These are phyloP conservation scores for Hypomecis atomaria DNA, from an alignment of 2,888 invertebrate genomes.

Conservation along the genomic window DNA sequence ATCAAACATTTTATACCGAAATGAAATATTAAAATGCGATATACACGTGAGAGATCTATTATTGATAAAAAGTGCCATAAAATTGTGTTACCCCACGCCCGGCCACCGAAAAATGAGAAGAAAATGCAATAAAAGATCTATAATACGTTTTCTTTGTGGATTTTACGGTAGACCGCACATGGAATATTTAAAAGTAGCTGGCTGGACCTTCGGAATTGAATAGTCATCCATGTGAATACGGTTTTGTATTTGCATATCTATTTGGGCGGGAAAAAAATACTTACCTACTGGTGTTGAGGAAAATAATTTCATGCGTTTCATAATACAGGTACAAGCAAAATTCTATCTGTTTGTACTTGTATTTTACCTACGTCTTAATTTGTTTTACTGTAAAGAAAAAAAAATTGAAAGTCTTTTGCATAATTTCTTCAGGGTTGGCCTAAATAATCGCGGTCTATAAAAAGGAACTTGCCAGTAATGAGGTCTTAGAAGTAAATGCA, in stretches of 20 bases:
- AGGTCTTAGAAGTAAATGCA: conserved; percentile 42
- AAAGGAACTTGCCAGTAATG: conserved; percentile 19
- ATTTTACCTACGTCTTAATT: too few species aligned
- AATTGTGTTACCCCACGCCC: conserved; percentile 51
- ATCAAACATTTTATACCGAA: conserved; percentile 28
- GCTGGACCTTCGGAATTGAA: conserved; percentile 72
- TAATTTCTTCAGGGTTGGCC: not conserved
- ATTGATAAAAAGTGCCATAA: conserved; percentile 71
- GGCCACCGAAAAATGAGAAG: conserved; percentile 64
- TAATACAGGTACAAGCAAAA: too few species aligned
- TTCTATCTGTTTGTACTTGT: too few species aligned
- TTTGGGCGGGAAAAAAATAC: conserved; percentile 48
- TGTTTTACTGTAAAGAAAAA: too few species aligned
- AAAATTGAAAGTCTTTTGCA: not conserved
- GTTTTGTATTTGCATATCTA: conserved; percentile 63
- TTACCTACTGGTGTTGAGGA: not conserved
- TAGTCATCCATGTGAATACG: conserved; percentile 71
- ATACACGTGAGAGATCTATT: conserved; percentile 39
- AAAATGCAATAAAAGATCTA: conserved; percentile 78
- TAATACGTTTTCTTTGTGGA: conserved; percentile 83
- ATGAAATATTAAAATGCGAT: conserved; percentile 43
- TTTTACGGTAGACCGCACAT: conserved; percentile 82
- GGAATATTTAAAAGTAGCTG: conserved; percentile 81
- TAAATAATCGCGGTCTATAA: conserved; percentile 10
- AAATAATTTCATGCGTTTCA: too few species aligned